Conservation (phyloP, 2,888 invertebrate species). For the Ophion obscuratus region DNA sequence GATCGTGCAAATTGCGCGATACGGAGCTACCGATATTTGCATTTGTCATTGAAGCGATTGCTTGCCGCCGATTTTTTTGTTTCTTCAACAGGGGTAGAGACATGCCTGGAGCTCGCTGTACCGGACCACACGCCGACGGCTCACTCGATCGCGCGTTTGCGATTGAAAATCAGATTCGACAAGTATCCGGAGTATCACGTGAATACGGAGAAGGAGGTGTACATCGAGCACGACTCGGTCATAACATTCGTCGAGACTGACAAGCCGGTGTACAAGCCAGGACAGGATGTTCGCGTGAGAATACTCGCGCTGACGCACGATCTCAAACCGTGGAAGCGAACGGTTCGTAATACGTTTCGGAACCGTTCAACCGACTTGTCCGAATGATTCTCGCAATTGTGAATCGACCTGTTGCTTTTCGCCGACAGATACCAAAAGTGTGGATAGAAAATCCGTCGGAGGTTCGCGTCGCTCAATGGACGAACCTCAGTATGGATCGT, state of each 20-base stretch:
- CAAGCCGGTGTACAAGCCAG: slow-evolving; percentile 86
- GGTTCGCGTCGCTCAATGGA: slow-evolving; percentile 88
- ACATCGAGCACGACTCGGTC: slow-evolving; percentile 85
- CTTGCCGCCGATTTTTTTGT: slow-evolving; percentile 9
- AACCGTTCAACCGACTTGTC: slow-evolving; percentile 3
- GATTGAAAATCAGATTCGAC: slow-evolving; percentile 80
- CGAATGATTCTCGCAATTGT: neutral
- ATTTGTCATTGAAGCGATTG: slow-evolving; percentile 29
- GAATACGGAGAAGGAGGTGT: slow-evolving; percentile 81
- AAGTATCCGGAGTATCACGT: slow-evolving; percentile 82
- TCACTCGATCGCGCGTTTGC: slow-evolving; percentile 74
- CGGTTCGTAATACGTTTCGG: slow-evolving; percentile 81
- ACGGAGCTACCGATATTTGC: slow-evolving; percentile 13
- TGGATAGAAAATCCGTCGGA: slow-evolving; percentile 89
- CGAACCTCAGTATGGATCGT: slow-evolving; percentile 86
- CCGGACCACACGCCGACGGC: slow-evolving; percentile 75
- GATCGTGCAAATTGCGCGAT: neutral
- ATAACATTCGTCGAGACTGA: slow-evolving; percentile 87
- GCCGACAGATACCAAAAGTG: slow-evolving; percentile 86
- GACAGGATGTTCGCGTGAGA: slow-evolving; percentile 86
- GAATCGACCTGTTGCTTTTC: neutral
- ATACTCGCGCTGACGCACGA: slow-evolving; percentile 86
- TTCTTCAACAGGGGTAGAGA: slow-evolving; percentile 75
- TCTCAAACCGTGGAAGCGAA: slow-evolving; percentile 85
- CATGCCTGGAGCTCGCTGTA: slow-evolving; percentile 78